Percentiles rank a stretch among this genome's conserved stretches.
phyloP scores from a whole-genome alignment of 2,797 vertebrate species.

The Alosa sapidissima region DNA sequence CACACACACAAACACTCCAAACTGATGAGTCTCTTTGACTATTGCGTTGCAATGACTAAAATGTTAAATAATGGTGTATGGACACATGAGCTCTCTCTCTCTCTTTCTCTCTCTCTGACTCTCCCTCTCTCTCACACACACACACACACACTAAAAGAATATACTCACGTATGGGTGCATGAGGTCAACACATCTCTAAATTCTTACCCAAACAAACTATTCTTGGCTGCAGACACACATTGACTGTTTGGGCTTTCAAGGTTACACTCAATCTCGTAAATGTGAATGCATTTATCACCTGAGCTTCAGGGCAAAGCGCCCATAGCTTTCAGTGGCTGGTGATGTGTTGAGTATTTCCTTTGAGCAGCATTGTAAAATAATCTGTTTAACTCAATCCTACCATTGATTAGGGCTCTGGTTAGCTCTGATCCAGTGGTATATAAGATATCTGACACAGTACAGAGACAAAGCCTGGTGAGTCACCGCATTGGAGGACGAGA shows the following conservation, averaged over 20 bases:
- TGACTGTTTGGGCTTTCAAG: background rate
- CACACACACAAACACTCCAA: background rate
- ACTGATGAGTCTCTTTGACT: background rate
- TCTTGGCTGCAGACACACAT: background rate
- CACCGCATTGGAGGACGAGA: no score
- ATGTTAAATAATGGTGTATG: background rate
- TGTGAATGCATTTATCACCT: slow-evolving; percentile 3
- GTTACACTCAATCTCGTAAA: slow-evolving; percentile 7
- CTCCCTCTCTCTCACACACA: background rate
- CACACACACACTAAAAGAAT: background rate
- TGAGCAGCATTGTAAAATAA: background rate
- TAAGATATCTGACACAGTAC: no score
- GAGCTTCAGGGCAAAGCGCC: background rate
- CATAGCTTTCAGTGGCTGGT: background rate
- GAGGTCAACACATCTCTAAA: background rate
- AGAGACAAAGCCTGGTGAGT: no score
- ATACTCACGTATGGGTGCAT: background rate
- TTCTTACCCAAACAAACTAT: slow-evolving; percentile 8
- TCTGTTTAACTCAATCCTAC: background rate
- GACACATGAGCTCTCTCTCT: no score
- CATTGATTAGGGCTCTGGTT: background rate
- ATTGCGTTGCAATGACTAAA: background rate
- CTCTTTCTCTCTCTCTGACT: no score
- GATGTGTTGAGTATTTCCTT: background rate
- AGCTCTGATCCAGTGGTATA: background rate